Conservation (phyloP, 2,888 invertebrate species). For the Brachyptera putata region DNA sequence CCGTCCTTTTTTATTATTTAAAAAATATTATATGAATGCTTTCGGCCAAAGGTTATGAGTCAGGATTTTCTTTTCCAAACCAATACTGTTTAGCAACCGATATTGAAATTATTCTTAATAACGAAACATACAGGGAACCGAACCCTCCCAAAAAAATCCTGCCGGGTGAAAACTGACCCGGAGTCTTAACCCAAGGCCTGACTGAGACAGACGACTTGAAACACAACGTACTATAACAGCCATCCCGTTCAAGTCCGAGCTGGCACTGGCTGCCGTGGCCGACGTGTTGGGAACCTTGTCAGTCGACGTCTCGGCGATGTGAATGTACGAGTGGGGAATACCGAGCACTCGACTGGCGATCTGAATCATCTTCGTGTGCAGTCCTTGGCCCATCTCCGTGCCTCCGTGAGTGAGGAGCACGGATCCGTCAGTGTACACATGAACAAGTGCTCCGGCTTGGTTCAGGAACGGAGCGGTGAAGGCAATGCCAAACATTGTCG, state of each 20-base stretch:
- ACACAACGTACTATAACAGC: constrained; percentile 62
- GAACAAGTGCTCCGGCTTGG: constrained; percentile 82
- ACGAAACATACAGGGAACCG: no score
- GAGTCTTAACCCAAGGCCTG: no score
- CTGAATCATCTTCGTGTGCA: constrained; percentile 95
- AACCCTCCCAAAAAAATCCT: no score
- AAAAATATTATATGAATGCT: no score
- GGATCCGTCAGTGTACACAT: constrained; percentile 84
- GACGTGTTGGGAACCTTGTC: constrained; percentile 91
- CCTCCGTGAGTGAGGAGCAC: constrained; percentile 87
- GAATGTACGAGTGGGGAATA: constrained; percentile 67
- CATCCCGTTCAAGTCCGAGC: constrained; percentile 89
- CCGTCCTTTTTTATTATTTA: no score
- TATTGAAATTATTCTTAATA: no score
- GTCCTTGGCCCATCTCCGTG: constrained; percentile 96
- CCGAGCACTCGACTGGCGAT: constrained; percentile 71
- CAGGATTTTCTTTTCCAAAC: no score
- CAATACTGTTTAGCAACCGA: no score
- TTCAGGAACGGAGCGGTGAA: constrained; percentile 73
- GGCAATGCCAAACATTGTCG: constrained; percentile 81
- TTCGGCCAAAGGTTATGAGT: no score
- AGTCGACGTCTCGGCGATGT: constrained; percentile 77
- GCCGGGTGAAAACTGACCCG: no score
- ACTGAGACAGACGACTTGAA: constrained; percentile 30
- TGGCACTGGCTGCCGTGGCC: constrained; percentile 82